Conservation (phyloP, 2,888 invertebrate species). For the Phengaris alcon region DNA sequence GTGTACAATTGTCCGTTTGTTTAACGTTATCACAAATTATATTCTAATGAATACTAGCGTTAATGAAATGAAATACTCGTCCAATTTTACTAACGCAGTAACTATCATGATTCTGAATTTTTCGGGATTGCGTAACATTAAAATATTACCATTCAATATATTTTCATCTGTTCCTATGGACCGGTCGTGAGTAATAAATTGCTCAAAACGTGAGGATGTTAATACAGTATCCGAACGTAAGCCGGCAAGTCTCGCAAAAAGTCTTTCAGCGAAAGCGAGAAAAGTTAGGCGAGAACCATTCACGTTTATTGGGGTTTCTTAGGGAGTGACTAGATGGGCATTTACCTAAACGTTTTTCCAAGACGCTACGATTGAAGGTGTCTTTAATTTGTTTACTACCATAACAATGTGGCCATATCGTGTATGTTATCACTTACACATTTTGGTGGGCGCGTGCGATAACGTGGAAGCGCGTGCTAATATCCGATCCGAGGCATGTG, state of each 20-base stretch:
- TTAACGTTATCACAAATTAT: slow-evolving; percentile 17
- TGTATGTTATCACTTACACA: not conserved
- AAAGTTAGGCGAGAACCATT: no score
- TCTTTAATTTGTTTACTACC: no score
- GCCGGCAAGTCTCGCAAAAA: no score
- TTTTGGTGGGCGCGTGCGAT: slow-evolving; percentile 13
- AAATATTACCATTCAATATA: not conserved
- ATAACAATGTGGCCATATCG: not conserved
- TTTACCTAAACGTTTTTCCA: no score
- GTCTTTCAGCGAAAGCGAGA: no score
- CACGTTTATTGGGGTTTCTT: no score
- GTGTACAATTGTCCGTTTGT: slow-evolving; percentile 30
- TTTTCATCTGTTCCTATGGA: not conserved
- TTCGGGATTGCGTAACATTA: not conserved
- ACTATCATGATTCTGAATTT: not conserved
- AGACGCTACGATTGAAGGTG: no score
- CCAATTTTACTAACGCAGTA: slow-evolving; percentile 1
- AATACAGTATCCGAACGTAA: no score
- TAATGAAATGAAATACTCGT: slow-evolving; percentile 10
- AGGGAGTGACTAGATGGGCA: no score
- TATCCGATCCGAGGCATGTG: not conserved
- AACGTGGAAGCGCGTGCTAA: slow-evolving; percentile 3
- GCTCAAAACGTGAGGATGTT: no score
- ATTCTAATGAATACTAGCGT: slow-evolving; percentile 23
- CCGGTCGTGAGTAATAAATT: no score